Evolutionary conservation across 2,113 vertebrate species (phyloP), one percentile per base, ranked within the genome.

Genomic region (Penelope pileata): DNA sequence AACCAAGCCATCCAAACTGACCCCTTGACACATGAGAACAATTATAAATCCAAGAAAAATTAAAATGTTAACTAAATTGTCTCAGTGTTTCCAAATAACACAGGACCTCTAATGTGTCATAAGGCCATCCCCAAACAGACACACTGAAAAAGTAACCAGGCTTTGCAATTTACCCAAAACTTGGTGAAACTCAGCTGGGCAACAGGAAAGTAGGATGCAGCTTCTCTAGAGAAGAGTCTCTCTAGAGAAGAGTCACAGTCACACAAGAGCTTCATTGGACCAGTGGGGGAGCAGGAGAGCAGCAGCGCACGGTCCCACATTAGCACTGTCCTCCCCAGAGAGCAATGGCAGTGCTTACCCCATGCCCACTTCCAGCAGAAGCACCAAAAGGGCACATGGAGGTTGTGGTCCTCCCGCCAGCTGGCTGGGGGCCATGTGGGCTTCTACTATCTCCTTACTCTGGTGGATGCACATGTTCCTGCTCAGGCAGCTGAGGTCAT

Each of bases 1-100:
- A 63, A 63, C 90, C 42, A 68, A 86, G 50, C 86, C 87, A 47
- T 94, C 94, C 70, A 47, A 87, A 87, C 82, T 75, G 69, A 96
- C 92, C 88, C 86, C 87, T 60, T 94, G 86, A 94, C 83, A 84
- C 88, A 86, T 53, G 72, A 69, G 40, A 66, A 74, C 91, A 95
- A 92, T 83, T 96, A 91, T 36, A 88, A 90, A 95, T 18, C 83
- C 66, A 87, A 83, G 50, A 91, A 87, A 96, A 93, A 89, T 83
- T 84, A 88, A 86, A 86, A 69, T 0, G 0, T 40, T 90, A 94
- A 88, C 89, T 78, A 86, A 82, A 94, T 64, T 59, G 32, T 4
- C 38, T 83, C 48, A 27, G 7, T 32, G 42, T 40, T 87, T 94
- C 85, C 68, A 78, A 81, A 69, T 19, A 36, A 90, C 22, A 56